These are phyloP conservation scores for Eupeodes latifasciatus DNA, from an alignment of 2,888 invertebrate species.

Conservation along the genomic window DNA sequence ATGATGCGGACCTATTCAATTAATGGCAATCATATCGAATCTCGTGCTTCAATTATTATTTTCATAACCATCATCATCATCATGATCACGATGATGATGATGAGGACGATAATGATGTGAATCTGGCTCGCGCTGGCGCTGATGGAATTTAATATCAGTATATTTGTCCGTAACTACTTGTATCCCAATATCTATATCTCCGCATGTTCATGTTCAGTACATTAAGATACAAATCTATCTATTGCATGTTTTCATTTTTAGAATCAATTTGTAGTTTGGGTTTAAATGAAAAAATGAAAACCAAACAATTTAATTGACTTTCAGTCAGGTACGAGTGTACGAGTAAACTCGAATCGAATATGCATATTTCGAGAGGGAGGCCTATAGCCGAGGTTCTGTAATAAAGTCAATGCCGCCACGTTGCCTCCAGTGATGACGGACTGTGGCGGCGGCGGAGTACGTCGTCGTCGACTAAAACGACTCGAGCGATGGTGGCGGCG, in stretches of 20 bases:
- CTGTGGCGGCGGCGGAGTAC: not conserved
- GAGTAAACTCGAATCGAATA: too few relatives aligned
- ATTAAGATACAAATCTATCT: conserved; percentile 45
- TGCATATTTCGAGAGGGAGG: conserved; percentile 27
- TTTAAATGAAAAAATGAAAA: conserved; percentile 29
- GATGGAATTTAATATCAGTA: conserved; percentile 38
- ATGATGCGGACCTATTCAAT: conserved; percentile 52
- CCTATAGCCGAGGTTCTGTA: conserved; percentile 20
- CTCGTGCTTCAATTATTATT: conserved; percentile 67
- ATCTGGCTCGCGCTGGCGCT: conserved; percentile 18
- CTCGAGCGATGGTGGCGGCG: not conserved
- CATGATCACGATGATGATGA: not conserved
- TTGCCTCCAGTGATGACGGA: not conserved
- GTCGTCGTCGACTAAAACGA: not conserved
- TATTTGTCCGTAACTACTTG: not conserved
- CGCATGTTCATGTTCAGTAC: not conserved
- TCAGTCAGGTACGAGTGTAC: conserved; percentile 26
- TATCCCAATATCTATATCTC: not conserved
- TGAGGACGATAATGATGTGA: not conserved
- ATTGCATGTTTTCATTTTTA: conserved; percentile 61
- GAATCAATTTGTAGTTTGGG: conserved; percentile 58
- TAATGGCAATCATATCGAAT: conserved; percentile 70
- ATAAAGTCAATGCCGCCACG: conserved; percentile 47
- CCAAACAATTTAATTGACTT: conserved; percentile 52
- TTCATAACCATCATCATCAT: conserved; percentile 13